Base-by-base conservation (phyloP, 64 coral and sea anemone genomes). In the Pocillopora verrucosa region DNA sequence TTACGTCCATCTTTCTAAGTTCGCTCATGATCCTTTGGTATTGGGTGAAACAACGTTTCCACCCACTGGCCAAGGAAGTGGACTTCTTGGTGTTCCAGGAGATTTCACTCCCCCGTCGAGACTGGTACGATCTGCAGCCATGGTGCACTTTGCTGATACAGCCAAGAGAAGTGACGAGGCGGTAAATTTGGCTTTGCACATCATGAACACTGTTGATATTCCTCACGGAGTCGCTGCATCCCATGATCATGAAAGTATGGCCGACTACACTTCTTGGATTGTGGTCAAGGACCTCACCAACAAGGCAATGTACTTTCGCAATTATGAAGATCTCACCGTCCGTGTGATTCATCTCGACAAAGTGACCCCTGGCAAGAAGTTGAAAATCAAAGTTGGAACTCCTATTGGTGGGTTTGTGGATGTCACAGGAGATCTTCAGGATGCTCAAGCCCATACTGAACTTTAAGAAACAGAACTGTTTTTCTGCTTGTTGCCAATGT, bases 151-250 rank as follows among this genome's bases (percentile, higher is more conserved):
- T 51, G 75, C 75, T 36, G 45, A 36, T 35, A 35, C 36, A 77
- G 30, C 16, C 36, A 36, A 34, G 56, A 86, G 20, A 36, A 37
- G n/a, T 61, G n/a, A 2, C 1, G 83, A 41, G 20, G 58, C 83
- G 11, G 83, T 86, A 17, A 64, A 86, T 9, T 86, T 86, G 83
- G 83, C 83, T 86, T 86, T 86, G 41, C 83, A 86, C 65, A 25
- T 86, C 83, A 68, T 86, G 83, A 86, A 86, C 69, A 68, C 83
- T 36, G 83, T 86, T 72, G 83, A 86, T 72, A 86, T 86, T 36
- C 83, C 83, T 22, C 61, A 20, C 62, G 84, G 84, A 9, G 84
- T 87, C 65, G 67, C 58, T 87, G 22, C 67, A 36, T 34, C 63
- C 68, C 67, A 57, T 24, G 36, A 37, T 65, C 38, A 87, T 34